Percentiles rank a stretch among this genome's conserved stretches.
phyloP scores from a whole-genome alignment of 2,113 vertebrate species.

The Mirounga angustirostris region DNA sequence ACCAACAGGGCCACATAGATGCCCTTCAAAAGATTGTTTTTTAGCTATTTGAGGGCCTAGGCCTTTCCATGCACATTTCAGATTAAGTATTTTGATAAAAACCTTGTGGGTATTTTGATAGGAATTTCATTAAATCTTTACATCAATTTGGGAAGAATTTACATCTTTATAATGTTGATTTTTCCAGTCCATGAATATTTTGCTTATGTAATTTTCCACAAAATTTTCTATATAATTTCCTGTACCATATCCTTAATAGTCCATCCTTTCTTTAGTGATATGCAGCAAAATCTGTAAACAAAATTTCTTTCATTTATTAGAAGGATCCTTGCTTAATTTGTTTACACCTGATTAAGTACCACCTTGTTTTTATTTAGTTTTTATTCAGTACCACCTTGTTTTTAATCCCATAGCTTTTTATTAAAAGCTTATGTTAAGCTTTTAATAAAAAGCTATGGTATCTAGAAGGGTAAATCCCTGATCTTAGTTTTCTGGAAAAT shows the following conservation, averaged over 20 bases:
- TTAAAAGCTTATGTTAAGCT: background rate
- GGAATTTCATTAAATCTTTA: background rate
- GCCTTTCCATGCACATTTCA: background rate
- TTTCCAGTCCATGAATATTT: background rate
- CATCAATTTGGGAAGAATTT: background rate
- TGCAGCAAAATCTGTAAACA: background rate
- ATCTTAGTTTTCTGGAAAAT: constrained; percentile 33
- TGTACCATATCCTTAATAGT: background rate
- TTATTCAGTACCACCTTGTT: background rate
- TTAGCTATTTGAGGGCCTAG: background rate
- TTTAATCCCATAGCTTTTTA: background rate
- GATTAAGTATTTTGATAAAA: background rate
- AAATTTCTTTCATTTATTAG: background rate
- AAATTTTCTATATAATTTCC: background rate
- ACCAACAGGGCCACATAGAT: background rate
- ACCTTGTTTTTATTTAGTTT: background rate
- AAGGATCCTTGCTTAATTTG: background rate
- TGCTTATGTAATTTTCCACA: background rate
- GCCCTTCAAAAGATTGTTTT: background rate
- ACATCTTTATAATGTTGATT: background rate
- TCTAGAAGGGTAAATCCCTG: background rate
- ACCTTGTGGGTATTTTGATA: background rate
- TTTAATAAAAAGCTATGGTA: background rate
- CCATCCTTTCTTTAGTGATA: background rate
- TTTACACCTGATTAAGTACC: background rate